Base-by-base conservation (phyloP, 2,888 invertebrate genomes). In the Dasypogon diadema region DNA sequence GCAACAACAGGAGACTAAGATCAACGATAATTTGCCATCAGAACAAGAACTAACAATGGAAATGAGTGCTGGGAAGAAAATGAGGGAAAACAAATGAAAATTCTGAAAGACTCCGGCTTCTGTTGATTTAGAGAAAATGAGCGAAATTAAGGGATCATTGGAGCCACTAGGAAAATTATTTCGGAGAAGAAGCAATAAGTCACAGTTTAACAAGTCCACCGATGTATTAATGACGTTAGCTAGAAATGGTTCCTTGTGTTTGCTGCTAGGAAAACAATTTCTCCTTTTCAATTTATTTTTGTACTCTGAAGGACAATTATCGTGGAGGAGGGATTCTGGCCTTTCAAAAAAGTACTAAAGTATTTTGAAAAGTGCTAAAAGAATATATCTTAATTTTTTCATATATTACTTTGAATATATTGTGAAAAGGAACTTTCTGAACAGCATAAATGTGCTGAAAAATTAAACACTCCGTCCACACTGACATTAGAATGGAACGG, bases 21-120 rank as follows among this genome's bases (percentile, higher is more conserved):
- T 65, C 65, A 65, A 65, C 65, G 46, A 48, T 65, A 65, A 65
- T 65, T 65, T 65, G 65, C 65, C 16, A 65, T 65, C 26, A 37
- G 65, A 46, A 65, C 65, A 65, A 48, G 48, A 65, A 42, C 65
- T 65, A 65, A 65, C 65, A 65, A 65, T 65, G 65, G 65, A 65
- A 65, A 65, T 65, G 65, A 65, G 65, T 65, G 65, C 48, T n/a
- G 16, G 48, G 12, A 16, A 14, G 65, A 65, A 65, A 65, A 65
- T 42, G 46, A 65, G 65, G 65, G 65, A 65, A 65, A 65, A 65
- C 65, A 65, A 65, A 65, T 65, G 65, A 65, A 65, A 65, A 65
- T 14, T 46, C 46, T 65, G 42, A 65, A 65, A 46, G 48, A 48
- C 22, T 46, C n/a, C n/a, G 12, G 14, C 26, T 51, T 65, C 46